Percentiles rank a stretch among this genome's conserved stretches.
These are phyloP conservation scores for Melieria omissa DNA, from an alignment of 2,888 invertebrate species.

Conservation along the genomic window DNA sequence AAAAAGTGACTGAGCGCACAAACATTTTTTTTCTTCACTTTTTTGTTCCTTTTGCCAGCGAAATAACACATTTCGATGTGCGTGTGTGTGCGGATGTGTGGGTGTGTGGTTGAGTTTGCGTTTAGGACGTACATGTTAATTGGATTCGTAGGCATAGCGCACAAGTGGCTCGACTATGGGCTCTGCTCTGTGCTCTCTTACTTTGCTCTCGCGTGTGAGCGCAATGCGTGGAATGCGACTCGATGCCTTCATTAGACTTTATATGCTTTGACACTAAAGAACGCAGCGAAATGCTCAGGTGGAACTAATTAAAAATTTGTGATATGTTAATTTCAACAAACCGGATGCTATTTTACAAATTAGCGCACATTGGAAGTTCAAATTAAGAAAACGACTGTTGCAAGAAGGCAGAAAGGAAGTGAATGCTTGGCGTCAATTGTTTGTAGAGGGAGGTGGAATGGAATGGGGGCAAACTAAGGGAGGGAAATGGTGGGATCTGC, in stretches of 20 bases:
- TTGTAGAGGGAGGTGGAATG: no score
- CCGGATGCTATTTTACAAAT: neutral
- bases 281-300: constrained; percentile 19
- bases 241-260: neutral
- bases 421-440: neutral
- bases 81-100: neutral
- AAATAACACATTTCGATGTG: neutral
- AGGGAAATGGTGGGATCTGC: no score
- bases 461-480: no score
- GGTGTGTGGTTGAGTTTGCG: neutral
- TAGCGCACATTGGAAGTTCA: neutral
- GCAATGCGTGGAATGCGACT: no score
- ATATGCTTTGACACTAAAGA: constrained; percentile 7
- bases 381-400: neutral
- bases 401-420: neutral
- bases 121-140: constrained; percentile 18
- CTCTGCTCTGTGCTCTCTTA: neutral
- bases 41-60: no score
- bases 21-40: neutral
- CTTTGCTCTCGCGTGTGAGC: neutral
- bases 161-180: neutral
- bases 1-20: constrained; percentile 1
- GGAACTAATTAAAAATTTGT: constrained; percentile 31
- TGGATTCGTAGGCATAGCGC: neutral
- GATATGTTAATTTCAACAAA: neutral